Base-by-base conservation (phyloP, 2,113 vertebrate genomes). In the Eretmochelys imbricata region DNA sequence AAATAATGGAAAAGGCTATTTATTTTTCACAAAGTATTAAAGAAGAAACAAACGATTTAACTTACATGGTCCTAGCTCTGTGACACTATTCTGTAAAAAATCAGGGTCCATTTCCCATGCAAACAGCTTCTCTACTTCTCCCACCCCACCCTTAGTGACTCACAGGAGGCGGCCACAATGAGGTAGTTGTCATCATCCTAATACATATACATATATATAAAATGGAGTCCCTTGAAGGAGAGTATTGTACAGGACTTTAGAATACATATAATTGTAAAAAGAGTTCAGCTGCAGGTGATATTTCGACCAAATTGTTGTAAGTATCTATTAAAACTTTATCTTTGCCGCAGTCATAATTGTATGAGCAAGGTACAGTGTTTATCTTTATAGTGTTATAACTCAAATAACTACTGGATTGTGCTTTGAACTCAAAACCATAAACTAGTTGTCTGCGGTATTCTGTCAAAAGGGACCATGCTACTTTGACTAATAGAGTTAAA, bases 261-360 rank as follows among this genome's bases (percentile, higher is more conserved):
- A 96, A 82, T 90, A 89, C 91, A 94, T 94, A 55, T 46, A 5
- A 2, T 83, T 88, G 90, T 25, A 80, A 95, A 53, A 88, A 84
- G 51, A 93, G 8, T 65, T 84, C 91, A 93, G 91, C 2, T 82
- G 80, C 38, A 88, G 88, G 25, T 79, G 78, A 10, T 27, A 54
- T 89, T 42, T 42, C 42, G 42, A 42, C 42, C 42, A 42, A 42
- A 42, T 42, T 42, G 42, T 42, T 42, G 42, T 42, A 42, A 42
- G 42, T 42, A 42, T 42, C 7, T 31, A 57, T 88, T 83, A 89
- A 95, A 93, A n/a, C 29, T 27, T 93, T 93, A 93, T 29, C n/a
- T 62, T 53, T 9, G 78, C 91, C 79, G 78, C 80, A 87, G 50
- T 85, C 85, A n/a, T 72, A 38, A 42, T 72, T 38, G 69, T n/a